phyloP scores from a whole-genome alignment of 2,113 vertebrate species.

The Cololabis saira region DNA sequence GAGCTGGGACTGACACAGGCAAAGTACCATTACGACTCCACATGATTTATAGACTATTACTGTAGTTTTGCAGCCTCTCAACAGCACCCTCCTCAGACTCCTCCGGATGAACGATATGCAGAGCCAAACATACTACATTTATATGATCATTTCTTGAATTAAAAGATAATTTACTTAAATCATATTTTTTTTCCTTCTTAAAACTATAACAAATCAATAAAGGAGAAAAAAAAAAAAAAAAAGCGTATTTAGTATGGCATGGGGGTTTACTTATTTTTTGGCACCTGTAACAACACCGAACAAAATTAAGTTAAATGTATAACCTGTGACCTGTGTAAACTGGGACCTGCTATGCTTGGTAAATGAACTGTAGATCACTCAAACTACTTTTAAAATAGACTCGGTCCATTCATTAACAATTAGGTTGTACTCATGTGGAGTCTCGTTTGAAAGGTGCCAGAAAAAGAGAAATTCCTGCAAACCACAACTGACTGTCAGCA shows the following conservation, averaged over 20 bases:
- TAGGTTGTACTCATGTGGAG: neutral
- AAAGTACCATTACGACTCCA: neutral
- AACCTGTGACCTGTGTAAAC: constrained; percentile 20
- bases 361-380: no score
- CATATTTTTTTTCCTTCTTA: no score
- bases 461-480: constrained; percentile 31
- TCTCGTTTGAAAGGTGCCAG: constrained; percentile 4
- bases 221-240: no score
- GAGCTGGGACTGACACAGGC: neutral
- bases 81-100: neutral
- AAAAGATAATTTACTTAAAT: no score
- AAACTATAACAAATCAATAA: neutral
- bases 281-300: constrained; percentile 17
- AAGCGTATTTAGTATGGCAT: neutral
- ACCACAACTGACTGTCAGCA: constrained; percentile 14
- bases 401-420: constrained; percentile 38
- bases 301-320: constrained; percentile 35
- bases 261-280: constrained; percentile 19
- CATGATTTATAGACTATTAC: neutral
- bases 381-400: no score
- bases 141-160: neutral
- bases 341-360: no score
- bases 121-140: neutral
- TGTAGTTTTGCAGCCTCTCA: neutral
- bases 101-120: neutral